Evolutionary conservation across 2,888 invertebrate species (phyloP).

Genomic region (Caenorhabditis virilis): DNA sequence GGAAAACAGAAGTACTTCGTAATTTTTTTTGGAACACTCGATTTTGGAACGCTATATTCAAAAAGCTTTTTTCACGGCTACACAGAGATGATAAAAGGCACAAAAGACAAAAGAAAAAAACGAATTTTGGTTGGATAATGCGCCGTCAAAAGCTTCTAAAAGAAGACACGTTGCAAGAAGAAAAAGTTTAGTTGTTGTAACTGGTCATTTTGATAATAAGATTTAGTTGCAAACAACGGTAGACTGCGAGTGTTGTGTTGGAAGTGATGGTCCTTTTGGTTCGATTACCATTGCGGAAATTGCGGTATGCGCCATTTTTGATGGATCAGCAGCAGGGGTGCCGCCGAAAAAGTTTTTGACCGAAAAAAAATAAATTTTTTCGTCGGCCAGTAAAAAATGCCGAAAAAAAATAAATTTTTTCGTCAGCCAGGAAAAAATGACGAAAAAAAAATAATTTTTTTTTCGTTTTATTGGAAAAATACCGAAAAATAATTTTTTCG

Average conservation of each 20-base stretch:
- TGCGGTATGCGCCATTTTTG: constrained; percentile 36
- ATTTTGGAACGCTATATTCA: neutral
- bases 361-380: too few relatives aligned
- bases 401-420: too few relatives aligned
- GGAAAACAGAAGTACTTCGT: constrained; percentile 20
- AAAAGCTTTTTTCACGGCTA: neutral
- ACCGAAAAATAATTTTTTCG: too few relatives aligned
- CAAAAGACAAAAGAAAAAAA: neutral
- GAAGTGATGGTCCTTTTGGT: constrained; percentile 27
- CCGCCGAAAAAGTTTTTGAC: too few relatives aligned
- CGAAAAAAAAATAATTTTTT: too few relatives aligned
- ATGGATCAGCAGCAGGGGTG: too few relatives aligned
- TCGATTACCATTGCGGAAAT: neutral
- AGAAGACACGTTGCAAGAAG: neutral
- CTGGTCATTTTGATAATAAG: neutral
- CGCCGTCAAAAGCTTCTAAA: too few relatives aligned
- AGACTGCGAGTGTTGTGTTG: constrained; percentile 32
- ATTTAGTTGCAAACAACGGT: constrained; percentile 27
- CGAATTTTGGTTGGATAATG: neutral
- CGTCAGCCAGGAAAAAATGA: too few relatives aligned
- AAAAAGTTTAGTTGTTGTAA: neutral
- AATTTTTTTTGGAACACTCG: constrained; percentile 4
- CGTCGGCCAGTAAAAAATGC: too few relatives aligned
- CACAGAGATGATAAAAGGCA: neutral
- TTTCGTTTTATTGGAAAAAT: too few relatives aligned